These are phyloP conservation scores for Prochilodus magdalenae DNA, from an alignment of 2,113 vertebrate genomes.

Conservation along the genomic window DNA sequence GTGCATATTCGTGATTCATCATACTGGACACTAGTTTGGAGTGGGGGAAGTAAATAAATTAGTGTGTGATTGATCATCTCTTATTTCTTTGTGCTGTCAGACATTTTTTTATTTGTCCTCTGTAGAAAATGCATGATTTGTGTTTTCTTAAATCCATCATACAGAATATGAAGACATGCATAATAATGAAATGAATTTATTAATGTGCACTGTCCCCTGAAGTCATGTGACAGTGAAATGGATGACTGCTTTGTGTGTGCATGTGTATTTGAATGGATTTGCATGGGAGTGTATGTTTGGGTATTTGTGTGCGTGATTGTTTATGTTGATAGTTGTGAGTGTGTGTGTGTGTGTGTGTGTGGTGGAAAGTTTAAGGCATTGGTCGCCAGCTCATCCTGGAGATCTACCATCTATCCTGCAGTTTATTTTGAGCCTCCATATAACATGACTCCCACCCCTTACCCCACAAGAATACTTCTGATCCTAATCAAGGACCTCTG, in stretches of 20 bases:
- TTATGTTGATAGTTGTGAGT: too few species aligned
- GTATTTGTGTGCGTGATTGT: not conserved
- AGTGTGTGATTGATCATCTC: conserved; percentile 76
- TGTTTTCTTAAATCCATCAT: conserved; percentile 76
- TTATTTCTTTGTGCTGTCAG: conserved; percentile 74
- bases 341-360: not conserved
- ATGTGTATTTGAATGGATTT: not conserved
- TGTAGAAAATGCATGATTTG: conserved; percentile 74
- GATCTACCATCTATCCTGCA: too few species aligned
- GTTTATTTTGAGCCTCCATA: too few species aligned
- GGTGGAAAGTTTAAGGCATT: too few species aligned
- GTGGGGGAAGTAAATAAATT: conserved; percentile 73
- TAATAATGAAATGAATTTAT: conserved; percentile 81
- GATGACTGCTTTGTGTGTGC: conserved; percentile 70
- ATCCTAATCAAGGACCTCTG: too few species aligned
- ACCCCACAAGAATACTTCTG: too few species aligned
- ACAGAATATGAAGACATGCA: conserved; percentile 78
- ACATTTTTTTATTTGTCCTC: conserved; percentile 62
- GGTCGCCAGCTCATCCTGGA: too few species aligned
- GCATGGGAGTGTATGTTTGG: conserved; percentile 1
- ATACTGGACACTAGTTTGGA: conserved; percentile 74
- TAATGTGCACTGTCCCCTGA: conserved; percentile 78
- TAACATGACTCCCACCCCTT: too few species aligned
- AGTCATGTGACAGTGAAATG: conserved; percentile 79
- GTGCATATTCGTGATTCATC: conserved; percentile 76